Evolutionary conservation across 2,113 vertebrate species (phyloP).

Genomic region (Neodon shergylaensis): DNA sequence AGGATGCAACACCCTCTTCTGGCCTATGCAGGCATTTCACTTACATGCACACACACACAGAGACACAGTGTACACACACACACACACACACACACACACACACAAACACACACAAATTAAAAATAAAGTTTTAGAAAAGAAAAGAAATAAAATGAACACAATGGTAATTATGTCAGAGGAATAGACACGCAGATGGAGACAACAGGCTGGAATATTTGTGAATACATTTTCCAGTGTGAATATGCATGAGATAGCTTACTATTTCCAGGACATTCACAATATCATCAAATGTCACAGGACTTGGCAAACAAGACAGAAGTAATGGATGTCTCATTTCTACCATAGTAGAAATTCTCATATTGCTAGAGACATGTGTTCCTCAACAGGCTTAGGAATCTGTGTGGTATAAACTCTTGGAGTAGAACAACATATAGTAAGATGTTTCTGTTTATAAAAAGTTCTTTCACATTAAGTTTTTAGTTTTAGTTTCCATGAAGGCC

Average conservation of each 20-base stretch:
- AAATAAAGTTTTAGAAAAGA: neutral
- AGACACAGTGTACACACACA: neutral
- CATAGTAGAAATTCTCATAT: neutral
- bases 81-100: neutral
- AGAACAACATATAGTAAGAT: slow-evolving; percentile 14
- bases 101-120: neutral
- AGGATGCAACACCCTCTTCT: neutral
- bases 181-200: neutral
- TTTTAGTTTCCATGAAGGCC: slow-evolving; percentile 7
- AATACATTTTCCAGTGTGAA: neutral
- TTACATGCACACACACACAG: neutral
- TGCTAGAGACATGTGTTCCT: neutral
- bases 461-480: slow-evolving; percentile 3
- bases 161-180: neutral
- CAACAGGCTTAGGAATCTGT: neutral
- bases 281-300: neutral
- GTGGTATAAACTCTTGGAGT: neutral
- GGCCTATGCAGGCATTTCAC: neutral
- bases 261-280: neutral
- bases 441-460: slow-evolving; percentile 24
- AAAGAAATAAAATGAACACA: neutral
- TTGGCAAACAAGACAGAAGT: neutral
- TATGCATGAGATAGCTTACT: neutral
- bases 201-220: neutral
- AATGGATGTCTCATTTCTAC: neutral